Conservation (phyloP, 2,797 vertebrate species). For the Neosalanx taihuensis region DNA sequence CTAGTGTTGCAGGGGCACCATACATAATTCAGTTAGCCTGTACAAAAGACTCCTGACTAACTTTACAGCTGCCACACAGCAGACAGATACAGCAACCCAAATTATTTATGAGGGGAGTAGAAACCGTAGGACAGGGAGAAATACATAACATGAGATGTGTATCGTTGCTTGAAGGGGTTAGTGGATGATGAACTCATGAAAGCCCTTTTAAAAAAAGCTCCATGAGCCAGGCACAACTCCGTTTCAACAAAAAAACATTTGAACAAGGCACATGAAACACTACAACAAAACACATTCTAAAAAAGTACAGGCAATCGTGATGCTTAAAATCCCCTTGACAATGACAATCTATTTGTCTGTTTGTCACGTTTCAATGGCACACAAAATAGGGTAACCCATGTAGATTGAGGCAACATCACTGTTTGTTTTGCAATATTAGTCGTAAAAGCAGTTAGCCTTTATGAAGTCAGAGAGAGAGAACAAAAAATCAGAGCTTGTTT, state of each 20-base stretch:
- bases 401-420: not conserved
- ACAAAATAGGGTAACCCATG: not conserved
- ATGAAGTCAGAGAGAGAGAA: not conserved
- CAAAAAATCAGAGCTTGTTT: slow-evolving; percentile 62
- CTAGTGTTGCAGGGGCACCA: slow-evolving; percentile 69
- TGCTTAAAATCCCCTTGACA: too few relatives aligned
- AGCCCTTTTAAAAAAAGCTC: not conserved
- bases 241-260: not conserved
- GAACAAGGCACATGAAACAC: not conserved
- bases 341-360: not conserved
- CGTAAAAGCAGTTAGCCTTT: not conserved
- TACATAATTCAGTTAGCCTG: slow-evolving; percentile 74
- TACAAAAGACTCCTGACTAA: slow-evolving; percentile 70
- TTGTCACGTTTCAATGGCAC: not conserved
- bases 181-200: not conserved
- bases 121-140: slow-evolving; percentile 77
- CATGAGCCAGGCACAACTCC: not conserved
- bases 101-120: slow-evolving; percentile 74
- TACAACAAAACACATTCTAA: not conserved
- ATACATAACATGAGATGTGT: slow-evolving; percentile 50
- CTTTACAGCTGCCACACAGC: slow-evolving; percentile 69
- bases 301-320: too few relatives aligned
- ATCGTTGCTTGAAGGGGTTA: slow-evolving; percentile 45
- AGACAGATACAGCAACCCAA: slow-evolving; percentile 67
- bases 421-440: not conserved